A percentile compares a stretch with the other conserved stretches of the same genome.
Evolutionary conservation across 2,797 vertebrate species (phyloP).

Genomic region (Ctenochaetus hawaiiensis): DNA sequence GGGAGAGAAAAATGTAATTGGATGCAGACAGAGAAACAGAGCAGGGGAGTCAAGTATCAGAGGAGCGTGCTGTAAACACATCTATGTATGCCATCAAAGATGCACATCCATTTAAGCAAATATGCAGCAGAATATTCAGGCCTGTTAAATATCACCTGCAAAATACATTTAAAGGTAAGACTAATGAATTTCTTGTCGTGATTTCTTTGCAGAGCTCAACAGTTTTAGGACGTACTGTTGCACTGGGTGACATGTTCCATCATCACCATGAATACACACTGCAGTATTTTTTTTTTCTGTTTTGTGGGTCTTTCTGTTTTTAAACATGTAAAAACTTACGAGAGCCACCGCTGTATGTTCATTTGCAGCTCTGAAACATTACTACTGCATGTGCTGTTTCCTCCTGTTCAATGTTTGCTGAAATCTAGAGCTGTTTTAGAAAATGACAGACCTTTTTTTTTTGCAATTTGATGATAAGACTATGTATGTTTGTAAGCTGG

Average conservation of each 20-base stretch:
- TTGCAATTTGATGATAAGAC: too few species aligned
- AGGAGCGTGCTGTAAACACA: constrained; percentile 34
- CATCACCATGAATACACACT: not conserved
- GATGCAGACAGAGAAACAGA: constrained; percentile 56
- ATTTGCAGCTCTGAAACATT: not conserved
- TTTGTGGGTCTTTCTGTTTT: too few species aligned
- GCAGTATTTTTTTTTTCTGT: not conserved
- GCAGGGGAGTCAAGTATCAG: constrained; percentile 42
- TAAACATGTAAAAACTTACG: constrained; percentile 4
- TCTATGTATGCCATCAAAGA: constrained; percentile 3
- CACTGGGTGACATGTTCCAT: too few species aligned
- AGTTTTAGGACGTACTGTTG: not conserved
- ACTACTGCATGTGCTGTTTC: not conserved
- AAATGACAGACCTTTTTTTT: too few species aligned
- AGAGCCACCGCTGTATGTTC: not conserved
- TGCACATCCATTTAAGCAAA: constrained; percentile 8
- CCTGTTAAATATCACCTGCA: not conserved
- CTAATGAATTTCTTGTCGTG: too few species aligned
- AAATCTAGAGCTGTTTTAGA: not conserved
- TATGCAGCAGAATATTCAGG: not conserved
- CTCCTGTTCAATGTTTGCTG: not conserved
- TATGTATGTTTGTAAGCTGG: not conserved
- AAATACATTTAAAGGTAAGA: not conserved
- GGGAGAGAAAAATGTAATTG: constrained; percentile 66
- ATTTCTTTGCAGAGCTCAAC: not conserved